phyloP scores from a whole-genome alignment of 2,888 invertebrate species.

The Dicyrtomina minuta region DNA sequence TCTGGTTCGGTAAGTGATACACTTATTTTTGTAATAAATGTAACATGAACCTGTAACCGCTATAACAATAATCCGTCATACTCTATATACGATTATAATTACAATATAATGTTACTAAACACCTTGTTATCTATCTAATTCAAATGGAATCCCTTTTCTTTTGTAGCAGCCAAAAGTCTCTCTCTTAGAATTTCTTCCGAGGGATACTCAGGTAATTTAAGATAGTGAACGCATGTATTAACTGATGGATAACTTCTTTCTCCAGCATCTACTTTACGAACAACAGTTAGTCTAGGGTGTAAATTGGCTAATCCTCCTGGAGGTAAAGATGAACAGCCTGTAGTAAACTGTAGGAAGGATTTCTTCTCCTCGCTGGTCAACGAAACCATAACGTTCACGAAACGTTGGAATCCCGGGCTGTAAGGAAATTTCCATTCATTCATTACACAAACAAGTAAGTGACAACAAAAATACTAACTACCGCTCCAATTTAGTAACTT shows the following conservation, averaged over 20 bases:
- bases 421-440: conserved; percentile 50
- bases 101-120: too few species aligned
- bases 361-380: conserved; percentile 91
- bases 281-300: conserved; percentile 93
- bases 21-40: too few species aligned
- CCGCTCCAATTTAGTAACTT: too few species aligned
- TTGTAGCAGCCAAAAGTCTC: conserved; percentile 88
- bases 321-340: conserved; percentile 96
- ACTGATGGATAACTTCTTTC: conserved; percentile 98
- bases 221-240: conserved; percentile 98
- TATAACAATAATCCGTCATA: too few species aligned
- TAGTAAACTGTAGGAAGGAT: conserved; percentile 97
- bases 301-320: conserved; percentile 97
- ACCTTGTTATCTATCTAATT: too few species aligned
- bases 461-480: neutral
- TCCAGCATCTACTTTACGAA: conserved; percentile 95
- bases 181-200: conserved; percentile 90
- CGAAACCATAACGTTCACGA: conserved; percentile 89
- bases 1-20: too few species aligned
- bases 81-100: too few species aligned
- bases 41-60: too few species aligned
- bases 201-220: conserved; percentile 96
- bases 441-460: neutral
- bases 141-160: conserved; percentile 97
- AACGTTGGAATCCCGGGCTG: conserved; percentile 90